Percentiles rank a stretch among this genome's conserved stretches.
phyloP scores from a whole-genome alignment of 2,113 vertebrate species.

The Halcyon senegalensis region DNA sequence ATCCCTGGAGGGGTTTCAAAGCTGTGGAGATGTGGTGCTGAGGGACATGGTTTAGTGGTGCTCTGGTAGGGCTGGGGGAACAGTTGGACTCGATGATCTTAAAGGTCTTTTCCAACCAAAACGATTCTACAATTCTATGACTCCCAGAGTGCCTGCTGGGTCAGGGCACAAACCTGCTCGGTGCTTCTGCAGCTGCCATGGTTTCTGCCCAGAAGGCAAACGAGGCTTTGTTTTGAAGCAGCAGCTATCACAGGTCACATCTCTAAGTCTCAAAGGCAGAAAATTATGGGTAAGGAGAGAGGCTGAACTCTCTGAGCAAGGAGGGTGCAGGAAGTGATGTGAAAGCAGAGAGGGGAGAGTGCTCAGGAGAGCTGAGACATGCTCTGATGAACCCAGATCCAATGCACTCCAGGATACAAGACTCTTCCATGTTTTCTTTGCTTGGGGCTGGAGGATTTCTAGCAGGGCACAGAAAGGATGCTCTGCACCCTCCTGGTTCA shows the following conservation, averaged over 20 bases:
- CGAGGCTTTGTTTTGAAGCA: rapidly evolving
- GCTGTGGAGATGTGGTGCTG: not conserved
- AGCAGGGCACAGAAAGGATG: not conserved
- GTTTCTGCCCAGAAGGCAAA: not conserved
- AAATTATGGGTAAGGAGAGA: not conserved
- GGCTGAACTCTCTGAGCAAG: not conserved
- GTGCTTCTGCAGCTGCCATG: not conserved
- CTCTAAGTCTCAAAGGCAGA: not conserved
- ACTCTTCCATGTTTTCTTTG: not conserved
- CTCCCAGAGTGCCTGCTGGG: not conserved
- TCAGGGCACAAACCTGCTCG: not conserved
- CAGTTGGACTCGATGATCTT: not conserved
- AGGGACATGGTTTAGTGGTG: not conserved
- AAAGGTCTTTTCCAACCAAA: not conserved
- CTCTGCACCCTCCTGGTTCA: not conserved
- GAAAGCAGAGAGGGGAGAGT: not conserved
- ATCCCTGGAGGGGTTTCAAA: not conserved
- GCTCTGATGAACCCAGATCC: not conserved
- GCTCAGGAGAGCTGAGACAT: not conserved
- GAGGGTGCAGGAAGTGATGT: not conserved
- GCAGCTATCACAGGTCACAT: not conserved
- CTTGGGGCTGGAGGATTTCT: not conserved
- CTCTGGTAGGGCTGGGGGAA: not conserved
- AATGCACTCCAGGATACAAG: not conserved
- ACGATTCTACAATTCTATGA: not conserved